Percentiles rank a stretch among this genome's conserved stretches.
Conservation (phyloP, 2,113 vertebrate species). For the Embiotoca jacksoni region DNA sequence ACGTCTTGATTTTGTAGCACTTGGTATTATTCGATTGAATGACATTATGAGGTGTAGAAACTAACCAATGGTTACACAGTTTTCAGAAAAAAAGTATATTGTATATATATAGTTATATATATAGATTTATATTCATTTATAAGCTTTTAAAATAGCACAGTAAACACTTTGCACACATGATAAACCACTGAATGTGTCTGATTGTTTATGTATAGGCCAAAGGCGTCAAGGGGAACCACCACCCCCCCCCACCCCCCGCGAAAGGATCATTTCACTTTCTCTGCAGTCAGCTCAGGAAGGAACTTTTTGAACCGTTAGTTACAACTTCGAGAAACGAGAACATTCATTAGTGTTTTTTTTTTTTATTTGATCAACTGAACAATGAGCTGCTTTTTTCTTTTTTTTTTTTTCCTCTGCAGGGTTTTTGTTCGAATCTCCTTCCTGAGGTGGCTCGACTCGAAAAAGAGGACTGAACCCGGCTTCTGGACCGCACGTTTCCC, state of each 20-base stretch:
- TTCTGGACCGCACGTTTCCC: conserved; percentile 82
- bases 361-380: conserved; percentile 57
- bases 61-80: conserved; percentile 91
- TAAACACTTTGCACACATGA: conserved; percentile 99
- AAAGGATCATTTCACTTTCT: conserved; percentile 66
- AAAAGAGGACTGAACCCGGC: conserved; percentile 62
- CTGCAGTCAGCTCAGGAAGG: conserved; percentile 75
- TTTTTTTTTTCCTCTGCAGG: not conserved
- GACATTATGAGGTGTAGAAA: conserved; percentile 81
- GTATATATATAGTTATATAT: conserved; percentile 84
- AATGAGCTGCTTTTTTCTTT: conserved; percentile 8
- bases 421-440: conserved; percentile 49
- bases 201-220: conserved; percentile 93
- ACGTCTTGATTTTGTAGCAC: conserved; percentile 75
- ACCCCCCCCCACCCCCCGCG: conserved; percentile 27
- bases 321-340: conserved; percentile 58
- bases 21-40: conserved; percentile 79
- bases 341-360: conserved; percentile 49
- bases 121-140: conserved; percentile 98
- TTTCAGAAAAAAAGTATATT: conserved; percentile 93
- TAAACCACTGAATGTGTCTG: conserved; percentile 99
- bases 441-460: conserved; percentile 70
- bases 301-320: conserved; percentile 31
- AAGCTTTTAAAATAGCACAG: conserved; percentile 99
- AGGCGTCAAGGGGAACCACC: conserved; percentile 75